Base-by-base conservation (phyloP, 2,113 vertebrate genomes). In the Toxotes chatareus region DNA sequence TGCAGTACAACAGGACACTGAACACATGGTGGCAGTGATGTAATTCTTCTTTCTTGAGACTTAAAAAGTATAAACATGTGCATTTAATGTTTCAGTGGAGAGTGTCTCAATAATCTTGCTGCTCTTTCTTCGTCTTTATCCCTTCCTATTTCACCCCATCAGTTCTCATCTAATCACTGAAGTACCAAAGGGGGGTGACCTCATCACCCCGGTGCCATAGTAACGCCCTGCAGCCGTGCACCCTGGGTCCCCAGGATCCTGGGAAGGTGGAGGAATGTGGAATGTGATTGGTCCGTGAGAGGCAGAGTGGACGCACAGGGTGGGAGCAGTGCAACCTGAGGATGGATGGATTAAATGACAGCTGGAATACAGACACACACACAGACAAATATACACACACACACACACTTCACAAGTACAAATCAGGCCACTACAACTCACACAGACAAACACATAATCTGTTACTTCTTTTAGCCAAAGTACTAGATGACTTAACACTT, bases 231-330 rank as follows among this genome's bases (percentile, higher is more conserved):
- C 68, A 82, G 92, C 80, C 78, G n/a, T 90, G 88, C 82, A 88
- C 87, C 88, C 79, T 66, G 77, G 88, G 86, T 86, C 84, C 84
- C 51, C 1, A 46, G 69, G 89, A 91, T 89, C 90, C 83, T 91
- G 90, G 88, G 91, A 93, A 92, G 90, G 78, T 85, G 90, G 55
- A 89, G 86, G 90, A 91, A 91, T 92, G 87, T 77, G 82, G 21
- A 73, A 59, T 73, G 56, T 32, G 88, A 89, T 86, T 85, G 75
- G 86, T 63, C 74, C 44, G 36, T 11, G 75, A 70, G 69, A 65
- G 32, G 69, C 57, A 71, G 51, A 79, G 86, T 72, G 84, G 84
- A 87, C 70, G 40, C 34, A 5, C 59, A 66, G 68, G 82, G 79
- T 82, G 85, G 51, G 88, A 87, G 76, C 34, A 0, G 61, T 44